phyloP scores from a whole-genome alignment of 2,797 vertebrate species.

The Manis pentadactyla region DNA sequence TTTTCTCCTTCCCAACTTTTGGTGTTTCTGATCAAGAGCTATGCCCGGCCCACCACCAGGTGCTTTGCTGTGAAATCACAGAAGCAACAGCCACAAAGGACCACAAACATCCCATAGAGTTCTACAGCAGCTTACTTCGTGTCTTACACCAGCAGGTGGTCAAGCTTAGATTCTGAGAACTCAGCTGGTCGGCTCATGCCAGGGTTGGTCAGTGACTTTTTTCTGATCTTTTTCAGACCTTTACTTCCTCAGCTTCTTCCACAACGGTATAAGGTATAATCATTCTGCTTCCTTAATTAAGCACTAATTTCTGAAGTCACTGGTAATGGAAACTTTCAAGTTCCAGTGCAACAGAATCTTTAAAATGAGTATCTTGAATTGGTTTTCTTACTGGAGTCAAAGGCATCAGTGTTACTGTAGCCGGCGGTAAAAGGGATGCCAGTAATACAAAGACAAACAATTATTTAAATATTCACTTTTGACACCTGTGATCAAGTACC shows the following conservation, averaged over 20 bases:
- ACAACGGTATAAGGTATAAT: neutral
- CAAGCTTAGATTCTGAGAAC: neutral
- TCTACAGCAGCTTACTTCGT: neutral
- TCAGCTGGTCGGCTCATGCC: neutral
- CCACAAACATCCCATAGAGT: neutral
- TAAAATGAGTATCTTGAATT: neutral
- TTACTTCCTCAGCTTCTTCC: neutral
- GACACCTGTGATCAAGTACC: neutral
- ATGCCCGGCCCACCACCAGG: neutral
- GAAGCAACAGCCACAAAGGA: neutral
- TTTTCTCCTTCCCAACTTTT: neutral
- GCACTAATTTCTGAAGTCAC: neutral
- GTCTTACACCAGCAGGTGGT: neutral
- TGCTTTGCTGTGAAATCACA: neutral
- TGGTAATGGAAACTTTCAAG: neutral
- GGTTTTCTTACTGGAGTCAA: neutral
- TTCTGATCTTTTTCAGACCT: neutral
- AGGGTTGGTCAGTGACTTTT: neutral
- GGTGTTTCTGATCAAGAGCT: neutral
- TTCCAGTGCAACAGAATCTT: neutral
- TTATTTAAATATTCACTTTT: neutral
- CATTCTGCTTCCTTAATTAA: neutral
- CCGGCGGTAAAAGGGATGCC: neutral
- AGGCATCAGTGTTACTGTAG: neutral
- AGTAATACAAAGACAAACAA: neutral